These are phyloP conservation scores for Corythornis vintsioides DNA, from an alignment of 2,113 vertebrate genomes.

Conservation along the genomic window DNA sequence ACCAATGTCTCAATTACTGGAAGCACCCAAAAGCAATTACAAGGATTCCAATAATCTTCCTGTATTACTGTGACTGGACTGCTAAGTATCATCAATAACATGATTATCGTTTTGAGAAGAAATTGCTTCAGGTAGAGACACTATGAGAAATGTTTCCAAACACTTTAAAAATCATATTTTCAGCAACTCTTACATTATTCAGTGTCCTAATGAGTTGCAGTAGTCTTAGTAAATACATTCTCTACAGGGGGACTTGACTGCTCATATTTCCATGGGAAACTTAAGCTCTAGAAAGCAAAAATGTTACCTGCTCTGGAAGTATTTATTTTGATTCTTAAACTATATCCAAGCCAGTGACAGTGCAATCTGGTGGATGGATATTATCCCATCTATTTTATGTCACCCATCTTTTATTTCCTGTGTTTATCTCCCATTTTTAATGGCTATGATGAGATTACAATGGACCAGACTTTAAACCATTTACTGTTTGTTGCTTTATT, in stretches of 20 bases:
- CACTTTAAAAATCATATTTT: neutral
- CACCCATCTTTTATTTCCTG: neutral
- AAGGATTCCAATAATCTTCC: constrained; percentile 41
- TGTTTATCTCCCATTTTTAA: neutral
- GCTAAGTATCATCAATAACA: constrained; percentile 36
- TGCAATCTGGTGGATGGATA: neutral
- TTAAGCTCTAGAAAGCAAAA: neutral
- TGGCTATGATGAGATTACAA: neutral
- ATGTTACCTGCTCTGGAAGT: neutral
- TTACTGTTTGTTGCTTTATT: neutral
- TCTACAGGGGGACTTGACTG: neutral
- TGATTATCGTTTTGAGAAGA: constrained; percentile 44
- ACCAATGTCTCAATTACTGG: constrained; percentile 36
- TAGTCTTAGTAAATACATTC: neutral
- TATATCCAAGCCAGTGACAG: neutral
- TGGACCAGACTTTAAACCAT: neutral
- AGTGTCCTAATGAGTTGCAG: constrained; percentile 5
- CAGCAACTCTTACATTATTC: constrained; percentile 31
- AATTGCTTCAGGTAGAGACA: neutral
- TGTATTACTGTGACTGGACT: constrained; percentile 12
- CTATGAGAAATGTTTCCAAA: constrained; percentile 21
- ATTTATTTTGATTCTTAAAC: neutral
- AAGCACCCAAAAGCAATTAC: constrained; percentile 45
- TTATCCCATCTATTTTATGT: neutral
- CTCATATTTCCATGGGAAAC: neutral